Conservation (phyloP, 2,797 vertebrate genomes). For the Percopsis omiscomaycus region DNA sequence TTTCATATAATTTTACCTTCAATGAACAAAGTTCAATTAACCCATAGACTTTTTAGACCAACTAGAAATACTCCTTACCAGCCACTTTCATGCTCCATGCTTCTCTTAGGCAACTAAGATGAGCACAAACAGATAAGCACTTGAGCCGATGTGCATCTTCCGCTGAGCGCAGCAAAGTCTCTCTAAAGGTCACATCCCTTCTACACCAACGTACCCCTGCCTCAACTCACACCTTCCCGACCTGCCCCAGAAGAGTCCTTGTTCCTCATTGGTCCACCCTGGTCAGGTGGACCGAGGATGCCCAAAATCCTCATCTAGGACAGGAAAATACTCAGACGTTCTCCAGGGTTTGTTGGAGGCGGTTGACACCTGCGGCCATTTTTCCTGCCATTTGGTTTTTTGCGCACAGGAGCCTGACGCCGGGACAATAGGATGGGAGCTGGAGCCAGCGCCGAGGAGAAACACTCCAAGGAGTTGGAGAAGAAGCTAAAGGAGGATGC, state of each 20-base stretch:
- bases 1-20: background rate
- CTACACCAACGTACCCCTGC: slow-evolving; percentile 48
- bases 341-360: slow-evolving; percentile 57
- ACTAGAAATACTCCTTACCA: slow-evolving; percentile 1
- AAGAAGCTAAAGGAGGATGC: slow-evolving; percentile 97
- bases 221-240: slow-evolving; percentile 46
- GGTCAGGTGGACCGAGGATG: slow-evolving; percentile 71
- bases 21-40: slow-evolving; percentile 9
- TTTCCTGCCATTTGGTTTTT: slow-evolving; percentile 57
- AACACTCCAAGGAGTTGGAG: slow-evolving; percentile 93
- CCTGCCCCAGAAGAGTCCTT: slow-evolving; percentile 80
- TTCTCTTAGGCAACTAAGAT: slow-evolving; percentile 54
- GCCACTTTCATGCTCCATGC: slow-evolving; percentile 17
- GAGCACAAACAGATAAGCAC: slow-evolving; percentile 70
- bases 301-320: slow-evolving; percentile 80
- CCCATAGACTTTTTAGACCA: background rate
- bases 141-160: slow-evolving; percentile 79
- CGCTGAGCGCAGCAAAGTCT: slow-evolving; percentile 83
- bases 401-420: slow-evolving; percentile 42
- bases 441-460: slow-evolving; percentile 94
- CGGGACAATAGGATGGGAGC: slow-evolving; percentile 83
- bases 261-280: slow-evolving; percentile 76
- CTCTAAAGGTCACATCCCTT: slow-evolving; percentile 73
- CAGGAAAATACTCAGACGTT: slow-evolving; percentile 58
- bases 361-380: slow-evolving; percentile 55